Evolutionary conservation across 2,888 invertebrate genomes (phyloP), one percentile per base, ranked within the genome.

Genomic region (Drosophila mimica): DNA sequence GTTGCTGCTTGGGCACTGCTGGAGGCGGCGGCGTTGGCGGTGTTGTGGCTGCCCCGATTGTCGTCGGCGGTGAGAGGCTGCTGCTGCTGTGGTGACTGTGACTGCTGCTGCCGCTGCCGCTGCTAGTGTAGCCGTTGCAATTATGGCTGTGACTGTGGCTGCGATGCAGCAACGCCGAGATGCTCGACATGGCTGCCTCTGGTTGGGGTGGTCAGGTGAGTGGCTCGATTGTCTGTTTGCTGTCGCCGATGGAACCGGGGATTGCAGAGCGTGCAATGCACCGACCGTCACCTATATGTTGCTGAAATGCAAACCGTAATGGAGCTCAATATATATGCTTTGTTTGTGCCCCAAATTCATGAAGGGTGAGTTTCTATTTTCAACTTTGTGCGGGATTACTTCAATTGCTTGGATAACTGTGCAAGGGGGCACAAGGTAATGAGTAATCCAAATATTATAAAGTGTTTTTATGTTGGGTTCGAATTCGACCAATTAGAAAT

Each of bases 311-410:
- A 83, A 80, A 73, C 81, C 80, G 70, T 79, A 85, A 84, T 80
- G 64, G 76, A 69, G 72, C 75, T 89, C 86, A 89, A 89, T 88
- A 88, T 72, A 85, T 68, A 70, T 66, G 70, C 89, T 76, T 89
- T 83, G 89, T 84, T 71, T 59, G 61, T 46, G 59, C 25, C 57
- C 15, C 30, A 31, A 20, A 34, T 30, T 40, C 13, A 13, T 31
- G 38, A 9, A 31, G 25, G 38, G 46, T 20, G 13, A 28, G 4
- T 8, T 30, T 51, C 36, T 54, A 54, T 36, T 34, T 31, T 20
- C 30, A 31, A 30, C 9, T 25, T 25, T 9, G 38, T 4, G 7
- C 9, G 63, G 71, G 56, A 34, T 11, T 17, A n/a, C 30, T 36
- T 48, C 31, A n/a, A 28, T 48, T 2, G 51, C 5, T 20, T 28